Percentiles rank a stretch among this genome's conserved stretches.
Evolutionary conservation across 2,888 invertebrate genomes (phyloP).

Genomic region (Ophion slaviceki): DNA sequence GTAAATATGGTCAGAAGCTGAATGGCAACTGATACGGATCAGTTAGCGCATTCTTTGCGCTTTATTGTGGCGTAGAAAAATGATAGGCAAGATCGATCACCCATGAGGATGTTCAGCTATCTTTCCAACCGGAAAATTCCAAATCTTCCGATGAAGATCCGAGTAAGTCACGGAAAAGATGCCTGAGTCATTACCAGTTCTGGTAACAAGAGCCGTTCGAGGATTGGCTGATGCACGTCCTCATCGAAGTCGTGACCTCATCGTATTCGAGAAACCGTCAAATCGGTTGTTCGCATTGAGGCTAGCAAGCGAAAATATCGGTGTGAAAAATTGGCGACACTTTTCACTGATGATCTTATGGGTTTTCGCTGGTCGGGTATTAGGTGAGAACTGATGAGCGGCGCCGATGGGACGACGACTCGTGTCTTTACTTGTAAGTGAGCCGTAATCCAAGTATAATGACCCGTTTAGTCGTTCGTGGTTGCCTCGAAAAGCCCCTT

Average conservation of each 20-base stretch:
- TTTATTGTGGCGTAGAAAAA: too few relatives aligned
- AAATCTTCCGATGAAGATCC: too few relatives aligned
- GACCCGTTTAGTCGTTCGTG: constrained; percentile 60
- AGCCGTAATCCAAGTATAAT: constrained; percentile 65
- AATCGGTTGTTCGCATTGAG: not conserved
- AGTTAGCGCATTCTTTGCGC: too few relatives aligned
- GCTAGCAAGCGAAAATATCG: not conserved
- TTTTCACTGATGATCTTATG: constrained; percentile 50
- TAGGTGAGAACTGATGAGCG: constrained; percentile 40
- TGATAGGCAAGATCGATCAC: too few relatives aligned
- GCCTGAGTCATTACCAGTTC: too few relatives aligned
- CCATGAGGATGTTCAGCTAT: too few relatives aligned
- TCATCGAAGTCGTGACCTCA: not conserved
- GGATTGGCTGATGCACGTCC: not conserved
- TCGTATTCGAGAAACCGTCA: not conserved
- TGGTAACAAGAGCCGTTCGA: too few relatives aligned
- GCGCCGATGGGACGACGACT: constrained; percentile 46
- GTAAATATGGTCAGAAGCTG: too few relatives aligned
- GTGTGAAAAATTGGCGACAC: constrained; percentile 24
- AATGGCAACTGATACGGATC: too few relatives aligned
- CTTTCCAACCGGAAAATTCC: too few relatives aligned
- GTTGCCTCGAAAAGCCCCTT: constrained; percentile 53
- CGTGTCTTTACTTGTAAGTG: constrained; percentile 62
- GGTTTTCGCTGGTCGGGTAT: constrained; percentile 54
- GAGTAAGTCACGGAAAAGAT: too few relatives aligned